These are phyloP conservation scores for Oryctes rhinoceros DNA, from an alignment of 1,140 invertebrate genomes.

Conservation along the genomic window DNA sequence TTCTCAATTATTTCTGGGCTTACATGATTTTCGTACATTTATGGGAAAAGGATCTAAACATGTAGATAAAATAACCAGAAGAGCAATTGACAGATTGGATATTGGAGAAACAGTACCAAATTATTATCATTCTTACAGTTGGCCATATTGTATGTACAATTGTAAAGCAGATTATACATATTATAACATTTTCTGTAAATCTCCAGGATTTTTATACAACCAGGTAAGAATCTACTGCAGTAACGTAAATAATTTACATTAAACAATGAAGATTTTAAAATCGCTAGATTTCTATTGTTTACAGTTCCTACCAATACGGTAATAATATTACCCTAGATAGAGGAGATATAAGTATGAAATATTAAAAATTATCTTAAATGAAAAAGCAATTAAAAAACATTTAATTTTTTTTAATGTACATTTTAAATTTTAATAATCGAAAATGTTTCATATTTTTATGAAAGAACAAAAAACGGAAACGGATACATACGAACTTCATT, in stretches of 20 bases:
- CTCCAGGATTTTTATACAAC: slow-evolving; percentile 76
- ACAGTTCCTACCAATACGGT: too few relatives aligned
- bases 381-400: background rate
- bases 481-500: slow-evolving; percentile 21
- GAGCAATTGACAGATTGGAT: slow-evolving; percentile 63
- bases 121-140: slow-evolving; percentile 51
- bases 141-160: slow-evolving; percentile 51
- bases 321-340: too few relatives aligned
- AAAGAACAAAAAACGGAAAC: background rate
- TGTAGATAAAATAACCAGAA: slow-evolving; percentile 59
- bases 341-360: background rate
- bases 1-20: slow-evolving; percentile 67
- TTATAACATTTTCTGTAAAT: slow-evolving; percentile 71
- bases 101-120: slow-evolving; percentile 53
- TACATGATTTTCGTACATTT: slow-evolving; percentile 77
- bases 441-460: background rate
- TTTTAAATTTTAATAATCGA: background rate
- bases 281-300: too few relatives aligned
- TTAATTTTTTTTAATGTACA: background rate
- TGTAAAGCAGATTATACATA: slow-evolving; percentile 62
- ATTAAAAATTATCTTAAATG: background rate
- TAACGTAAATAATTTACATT: background rate
- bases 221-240: slow-evolving; percentile 64
- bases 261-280: too few relatives aligned
- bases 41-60: slow-evolving; percentile 60